phyloP scores from a whole-genome alignment of 1,140 invertebrate species.

The Dendrolimus punctatus region DNA sequence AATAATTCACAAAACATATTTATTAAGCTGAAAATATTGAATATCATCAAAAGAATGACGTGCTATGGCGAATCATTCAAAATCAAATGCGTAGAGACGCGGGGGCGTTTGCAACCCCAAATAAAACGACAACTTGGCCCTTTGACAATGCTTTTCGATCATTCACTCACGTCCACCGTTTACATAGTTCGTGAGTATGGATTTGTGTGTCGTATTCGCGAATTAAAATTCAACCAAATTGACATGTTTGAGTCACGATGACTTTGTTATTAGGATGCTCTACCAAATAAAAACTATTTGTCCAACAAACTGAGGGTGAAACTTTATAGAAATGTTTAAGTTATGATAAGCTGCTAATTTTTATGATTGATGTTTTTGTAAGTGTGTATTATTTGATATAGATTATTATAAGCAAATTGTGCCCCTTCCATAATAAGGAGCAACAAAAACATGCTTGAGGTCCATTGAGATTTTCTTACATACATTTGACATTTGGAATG shows the following conservation, averaged over 20 bases:
- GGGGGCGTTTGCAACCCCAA: constrained; percentile 47
- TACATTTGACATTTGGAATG: too few relatives aligned
- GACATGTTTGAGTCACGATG: constrained; percentile 44
- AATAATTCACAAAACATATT: too few relatives aligned
- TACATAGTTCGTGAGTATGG: constrained; percentile 34
- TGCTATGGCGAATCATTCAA: too few relatives aligned
- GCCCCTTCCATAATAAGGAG: too few relatives aligned
- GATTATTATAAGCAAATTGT: too few relatives aligned
- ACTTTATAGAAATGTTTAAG: not conserved
- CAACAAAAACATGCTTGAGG: too few relatives aligned
- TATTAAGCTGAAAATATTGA: too few relatives aligned
- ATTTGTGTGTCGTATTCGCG: constrained; percentile 25
- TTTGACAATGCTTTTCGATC: constrained; percentile 38
- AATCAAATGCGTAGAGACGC: constrained; percentile 16
- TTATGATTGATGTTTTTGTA: too few relatives aligned
- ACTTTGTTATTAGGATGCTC: constrained; percentile 44
- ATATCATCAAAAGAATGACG: too few relatives aligned
- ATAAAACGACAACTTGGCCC: constrained; percentile 51
- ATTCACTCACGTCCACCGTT: constrained; percentile 19
- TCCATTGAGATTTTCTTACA: too few relatives aligned
- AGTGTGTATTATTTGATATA: too few relatives aligned
- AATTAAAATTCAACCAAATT: constrained; percentile 50
- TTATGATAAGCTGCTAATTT: too few relatives aligned
- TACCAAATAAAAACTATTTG: constrained; percentile 29
- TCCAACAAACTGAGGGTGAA: constrained; percentile 32